A percentile compares a stretch with the other conserved stretches of the same genome.
Evolutionary conservation across 2,113 vertebrate species (phyloP).

Genomic region (Vimba vimba): DNA sequence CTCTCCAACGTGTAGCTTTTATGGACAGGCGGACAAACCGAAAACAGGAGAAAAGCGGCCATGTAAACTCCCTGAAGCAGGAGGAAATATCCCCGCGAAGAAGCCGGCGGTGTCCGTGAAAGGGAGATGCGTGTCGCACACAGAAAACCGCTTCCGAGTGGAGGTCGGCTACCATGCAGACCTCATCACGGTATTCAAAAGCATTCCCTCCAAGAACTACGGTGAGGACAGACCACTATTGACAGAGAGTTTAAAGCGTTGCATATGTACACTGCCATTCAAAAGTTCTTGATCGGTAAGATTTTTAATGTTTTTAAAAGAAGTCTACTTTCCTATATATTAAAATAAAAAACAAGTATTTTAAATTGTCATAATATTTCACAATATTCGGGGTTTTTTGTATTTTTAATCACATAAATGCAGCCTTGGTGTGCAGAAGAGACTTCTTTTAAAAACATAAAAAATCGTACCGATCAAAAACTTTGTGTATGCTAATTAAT

Average conservation of each 20-base stretch:
- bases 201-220: slow-evolving; percentile 85
- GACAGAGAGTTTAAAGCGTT: not conserved
- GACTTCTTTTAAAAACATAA: too few relatives aligned
- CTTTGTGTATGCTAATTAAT: not conserved
- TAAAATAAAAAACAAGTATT: too few relatives aligned
- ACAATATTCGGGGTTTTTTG: too few relatives aligned
- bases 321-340: too few relatives aligned
- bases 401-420: too few relatives aligned
- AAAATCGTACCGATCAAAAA: too few relatives aligned
- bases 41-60: slow-evolving; percentile 39
- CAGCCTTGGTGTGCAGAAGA: too few relatives aligned
- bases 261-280: not conserved
- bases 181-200: slow-evolving; percentile 88
- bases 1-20: slow-evolving; percentile 59
- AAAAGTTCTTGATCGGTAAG: too few relatives aligned
- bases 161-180: slow-evolving; percentile 85
- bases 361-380: too few relatives aligned
- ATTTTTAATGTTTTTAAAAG: too few relatives aligned
- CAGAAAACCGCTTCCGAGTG: slow-evolving; percentile 84
- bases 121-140: slow-evolving; percentile 81
- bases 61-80: slow-evolving; percentile 31
- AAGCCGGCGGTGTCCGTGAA: slow-evolving; percentile 67
- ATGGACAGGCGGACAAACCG: slow-evolving; percentile 61
- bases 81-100: slow-evolving; percentile 58
- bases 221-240: slow-evolving; percentile 69